Evolutionary conservation across 2,888 invertebrate species (phyloP).

Genomic region (Stenodema calcarata): DNA sequence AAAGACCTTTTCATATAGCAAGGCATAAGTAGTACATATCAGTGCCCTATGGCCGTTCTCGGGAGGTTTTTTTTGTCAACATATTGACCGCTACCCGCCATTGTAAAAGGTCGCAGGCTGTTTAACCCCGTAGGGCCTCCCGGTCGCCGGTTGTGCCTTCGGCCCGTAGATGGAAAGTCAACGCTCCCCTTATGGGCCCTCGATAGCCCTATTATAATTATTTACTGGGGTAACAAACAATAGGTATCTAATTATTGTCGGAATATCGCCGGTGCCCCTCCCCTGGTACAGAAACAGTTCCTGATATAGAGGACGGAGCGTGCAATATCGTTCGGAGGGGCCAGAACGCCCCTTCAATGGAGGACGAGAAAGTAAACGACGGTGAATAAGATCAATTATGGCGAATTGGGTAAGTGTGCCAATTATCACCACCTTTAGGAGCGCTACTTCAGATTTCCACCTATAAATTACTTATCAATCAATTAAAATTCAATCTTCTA

Average conservation of each 20-base stretch:
- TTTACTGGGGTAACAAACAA: conserved; percentile 7
- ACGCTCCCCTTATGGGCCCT: neutral
- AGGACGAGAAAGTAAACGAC: too few relatives aligned
- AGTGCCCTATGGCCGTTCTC: neutral
- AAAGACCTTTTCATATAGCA: neutral
- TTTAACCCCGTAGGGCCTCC: neutral
- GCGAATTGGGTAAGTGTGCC: too few relatives aligned
- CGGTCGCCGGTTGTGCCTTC: neutral
- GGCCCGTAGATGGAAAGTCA: conserved; percentile 4
- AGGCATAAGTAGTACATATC: neutral
- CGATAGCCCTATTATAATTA: conserved; percentile 42
- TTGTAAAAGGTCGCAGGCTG: neutral
- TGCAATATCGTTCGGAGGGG: too few relatives aligned
- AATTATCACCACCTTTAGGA: too few relatives aligned
- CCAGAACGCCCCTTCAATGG: too few relatives aligned
- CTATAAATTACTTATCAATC: too few relatives aligned
- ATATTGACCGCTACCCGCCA: neutral
- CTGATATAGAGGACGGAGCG: neutral
- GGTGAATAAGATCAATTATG: too few relatives aligned
- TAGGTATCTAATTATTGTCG: conserved; percentile 26
- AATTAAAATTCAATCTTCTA: too few relatives aligned
- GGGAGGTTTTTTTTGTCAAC: neutral
- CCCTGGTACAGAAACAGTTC: neutral
- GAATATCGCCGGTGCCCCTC: neutral
- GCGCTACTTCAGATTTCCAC: too few relatives aligned